Base-by-base conservation (phyloP, 2,113 vertebrate species). In the Deroptyus accipitrinus region DNA sequence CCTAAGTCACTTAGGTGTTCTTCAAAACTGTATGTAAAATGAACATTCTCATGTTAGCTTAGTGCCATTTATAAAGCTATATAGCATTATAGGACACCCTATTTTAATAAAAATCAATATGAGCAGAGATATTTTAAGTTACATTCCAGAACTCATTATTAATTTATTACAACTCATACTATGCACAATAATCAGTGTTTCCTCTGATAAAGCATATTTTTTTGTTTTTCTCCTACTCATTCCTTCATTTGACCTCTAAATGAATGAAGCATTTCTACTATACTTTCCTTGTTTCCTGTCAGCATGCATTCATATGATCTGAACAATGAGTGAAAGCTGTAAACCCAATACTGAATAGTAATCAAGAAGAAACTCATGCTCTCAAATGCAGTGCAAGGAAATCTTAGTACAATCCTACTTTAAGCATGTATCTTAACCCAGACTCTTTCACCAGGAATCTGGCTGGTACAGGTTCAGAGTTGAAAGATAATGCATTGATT, bases 151-250 rank as follows among this genome's bases (percentile, higher is more conserved):
- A 86, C 54, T 55, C 68, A 92, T 85, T 49, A 86, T 85, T 49
- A 86, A 95, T 93, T 94, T 95, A 95, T 96, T 94, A 95, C 94
- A 96, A 90, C 89, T 92, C 52, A 52, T 76, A 92, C 83, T 95
- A 95, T 92, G 84, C 82, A 97, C 93, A 92, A 75, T 61, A 86
- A 91, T 75, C 83, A 96, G 85, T 90, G 94, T 90, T 95, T 96
- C 52, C 66, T 94, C 68, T 80, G 66, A 96, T 74, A 88, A 90
- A 66, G 62, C 52, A 77, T 84, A 95, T 64, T 80, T 46, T 74
- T 54, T 91, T 83, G 67, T 72, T 90, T 90, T 85, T 90, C 62
- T 96, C 64, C 83, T 80, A 39, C 18, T 93, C 24, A 3, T 80
- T 91, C 90, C 89, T 96, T 95, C 95, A 93, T 89, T 39, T 63